phyloP scores from a whole-genome alignment of 2,113 vertebrate species.

The Collichthys lucidus region DNA sequence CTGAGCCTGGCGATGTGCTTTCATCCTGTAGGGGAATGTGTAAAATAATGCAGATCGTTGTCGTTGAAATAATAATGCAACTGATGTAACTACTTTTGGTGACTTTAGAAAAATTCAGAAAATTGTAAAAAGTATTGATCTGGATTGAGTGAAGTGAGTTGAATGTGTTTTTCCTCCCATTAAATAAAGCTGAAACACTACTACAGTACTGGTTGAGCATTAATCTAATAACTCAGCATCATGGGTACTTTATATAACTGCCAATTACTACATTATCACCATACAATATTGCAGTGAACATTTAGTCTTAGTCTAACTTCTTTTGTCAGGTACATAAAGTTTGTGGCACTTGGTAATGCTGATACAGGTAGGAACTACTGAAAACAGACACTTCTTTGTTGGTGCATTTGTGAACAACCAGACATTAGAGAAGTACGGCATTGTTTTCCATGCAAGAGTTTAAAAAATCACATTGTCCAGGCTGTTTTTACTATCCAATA shows the following conservation, averaged over 20 bases:
- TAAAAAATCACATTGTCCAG: not conserved
- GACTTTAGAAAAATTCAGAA: not conserved
- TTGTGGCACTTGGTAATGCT: not conserved
- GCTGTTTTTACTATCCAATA: not conserved
- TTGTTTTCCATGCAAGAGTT: not conserved
- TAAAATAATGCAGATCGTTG: slow-evolving; percentile 36
- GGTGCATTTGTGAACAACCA: not conserved
- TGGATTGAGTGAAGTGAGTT: not conserved
- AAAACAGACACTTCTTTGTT: not conserved
- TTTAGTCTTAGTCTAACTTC: not conserved
- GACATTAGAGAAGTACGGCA: not conserved
- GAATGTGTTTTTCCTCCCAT: not conserved
- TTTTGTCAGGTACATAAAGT: not conserved
- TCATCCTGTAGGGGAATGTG: slow-evolving; percentile 19
- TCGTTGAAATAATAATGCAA: slow-evolving; percentile 26
- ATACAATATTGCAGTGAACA: not conserved
- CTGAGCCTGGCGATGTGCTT: slow-evolving; percentile 37
- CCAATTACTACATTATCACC: not conserved
- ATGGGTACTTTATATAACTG: not conserved
- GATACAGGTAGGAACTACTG: not conserved
- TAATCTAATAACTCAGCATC: not conserved
- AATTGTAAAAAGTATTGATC: not conserved
- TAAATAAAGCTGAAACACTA: not conserved
- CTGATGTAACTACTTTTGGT: not conserved
- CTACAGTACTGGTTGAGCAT: no score